phyloP scores from a whole-genome alignment of 1,140 invertebrate species.

The Charaxes varanes region DNA sequence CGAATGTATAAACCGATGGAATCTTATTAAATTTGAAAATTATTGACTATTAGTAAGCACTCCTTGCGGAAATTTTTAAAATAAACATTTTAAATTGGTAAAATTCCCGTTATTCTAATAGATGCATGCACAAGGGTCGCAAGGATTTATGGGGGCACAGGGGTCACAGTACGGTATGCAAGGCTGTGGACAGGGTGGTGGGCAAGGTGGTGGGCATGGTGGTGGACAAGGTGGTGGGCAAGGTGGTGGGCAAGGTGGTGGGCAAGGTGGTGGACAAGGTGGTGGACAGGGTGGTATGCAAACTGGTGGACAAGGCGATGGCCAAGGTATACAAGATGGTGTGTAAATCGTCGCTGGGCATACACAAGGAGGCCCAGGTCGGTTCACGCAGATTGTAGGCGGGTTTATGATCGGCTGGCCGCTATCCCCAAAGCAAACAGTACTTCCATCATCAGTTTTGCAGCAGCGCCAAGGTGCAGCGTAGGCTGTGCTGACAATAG shows the following conservation, averaged over 20 bases:
- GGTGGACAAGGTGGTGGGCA: conserved; percentile 2
- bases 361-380: conserved; percentile 23
- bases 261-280: conserved; percentile 8
- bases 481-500: conserved; percentile 26
- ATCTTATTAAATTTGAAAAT: too few species aligned
- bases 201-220: conserved; percentile 2
- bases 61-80: too few species aligned
- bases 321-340: conserved; percentile 22
- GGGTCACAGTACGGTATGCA: too few species aligned
- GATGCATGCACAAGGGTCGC: too few species aligned
- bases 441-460: conserved; percentile 30
- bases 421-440: conserved; percentile 28
- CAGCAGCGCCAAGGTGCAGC: conserved; percentile 45
- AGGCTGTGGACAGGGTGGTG: too few species aligned
- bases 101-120: too few species aligned
- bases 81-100: too few species aligned
- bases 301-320: conserved; percentile 19
- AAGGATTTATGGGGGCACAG: too few species aligned
- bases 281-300: conserved; percentile 11
- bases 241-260: conserved; percentile 10
- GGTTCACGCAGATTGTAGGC: conserved; percentile 21
- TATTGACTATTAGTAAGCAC: too few species aligned
- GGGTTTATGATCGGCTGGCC: conserved; percentile 24
- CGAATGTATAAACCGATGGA: too few species aligned
- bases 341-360: conserved; percentile 33